Evolutionary conservation across 2,797 vertebrate species (phyloP).

Genomic region (Antennarius maculatus): DNA sequence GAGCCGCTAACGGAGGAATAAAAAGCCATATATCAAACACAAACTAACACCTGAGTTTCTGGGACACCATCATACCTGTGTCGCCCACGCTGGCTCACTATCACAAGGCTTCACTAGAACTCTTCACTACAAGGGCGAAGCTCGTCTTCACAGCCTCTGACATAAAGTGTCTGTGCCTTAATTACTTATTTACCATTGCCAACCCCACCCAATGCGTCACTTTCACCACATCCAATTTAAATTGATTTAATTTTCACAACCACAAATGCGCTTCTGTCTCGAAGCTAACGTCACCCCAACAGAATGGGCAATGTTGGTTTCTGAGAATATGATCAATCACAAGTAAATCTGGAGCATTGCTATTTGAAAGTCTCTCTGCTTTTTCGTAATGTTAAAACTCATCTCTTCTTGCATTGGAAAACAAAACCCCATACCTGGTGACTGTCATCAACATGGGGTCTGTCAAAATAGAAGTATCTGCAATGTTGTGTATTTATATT

Average conservation of each 20-base stretch:
- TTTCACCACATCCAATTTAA: slow-evolving; percentile 21
- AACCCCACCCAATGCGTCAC: slow-evolving; percentile 16
- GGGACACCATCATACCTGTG: too few relatives aligned
- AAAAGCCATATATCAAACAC: too few relatives aligned
- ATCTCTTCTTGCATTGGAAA: slow-evolving; percentile 9
- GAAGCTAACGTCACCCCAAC: not conserved
- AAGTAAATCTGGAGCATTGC: not conserved
- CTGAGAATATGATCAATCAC: not conserved
- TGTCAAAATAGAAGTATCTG: not conserved
- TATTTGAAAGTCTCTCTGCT: not conserved
- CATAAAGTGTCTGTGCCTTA: not conserved
- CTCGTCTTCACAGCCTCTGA: too few relatives aligned
- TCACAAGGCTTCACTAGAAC: not conserved
- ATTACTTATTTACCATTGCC: slow-evolving; percentile 10
- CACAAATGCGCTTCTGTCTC: not conserved
- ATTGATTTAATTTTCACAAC: not conserved
- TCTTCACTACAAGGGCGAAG: not conserved
- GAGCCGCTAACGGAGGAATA: not conserved
- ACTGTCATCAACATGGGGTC: slow-evolving; percentile 1
- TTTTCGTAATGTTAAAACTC: slow-evolving; percentile 4
- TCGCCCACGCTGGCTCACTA: too few relatives aligned
- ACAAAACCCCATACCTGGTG: slow-evolving; percentile 6
- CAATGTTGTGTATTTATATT: too few relatives aligned
- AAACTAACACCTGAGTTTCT: not conserved
- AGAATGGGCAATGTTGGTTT: not conserved